Base-by-base conservation (phyloP, 2,797 vertebrate species). In the Enteromius fasciolatus region DNA sequence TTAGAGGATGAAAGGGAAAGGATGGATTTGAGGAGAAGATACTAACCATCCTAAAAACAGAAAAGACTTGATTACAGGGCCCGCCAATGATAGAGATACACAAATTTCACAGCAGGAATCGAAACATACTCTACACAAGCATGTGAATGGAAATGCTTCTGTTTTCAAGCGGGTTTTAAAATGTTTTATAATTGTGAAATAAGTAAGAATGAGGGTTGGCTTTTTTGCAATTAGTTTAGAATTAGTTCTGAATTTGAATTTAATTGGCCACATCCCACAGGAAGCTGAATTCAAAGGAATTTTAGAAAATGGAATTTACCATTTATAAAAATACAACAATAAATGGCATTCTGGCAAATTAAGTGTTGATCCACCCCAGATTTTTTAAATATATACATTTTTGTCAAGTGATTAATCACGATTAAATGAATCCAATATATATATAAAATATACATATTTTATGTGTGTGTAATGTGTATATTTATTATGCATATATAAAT, bases 1-100 rank as follows among this genome's bases (percentile, higher is more conserved):
- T 89, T 88, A 88, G 63, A 57, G 76, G 78, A 89, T 88, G 81
- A 85, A 88, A 89, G 83, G 39, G 46, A 79, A 85, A 75, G 73
- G 52, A 80, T 33, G 57, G 41, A 70, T 64, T 78, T 67, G 46
- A 74, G 76, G 41, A 57, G 44, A 48, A 48, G 46, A 76, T 73
- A 25, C 48, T 41, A 57, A 66, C 68, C 68, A 73, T 79, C 23
- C 82, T 80, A 78, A 84, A 88, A 80, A 76, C 82, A 85, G 67
- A 82, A 63, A 80, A 63, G 69, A 28, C 72, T 64, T 88, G 80
- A 88, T 88, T 87, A 87, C 57, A 87, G 84, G 80, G 52, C 70
- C 54, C 18, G n/a, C 73, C 15, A 36, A 63, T 18, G 44, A 63
- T 41, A 78, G 76, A 67, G 80, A 86, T 82, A 78, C 66, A 84